Evolutionary conservation across 2,113 vertebrate species (phyloP).

Genomic region (Gobiocypris rarus): DNA sequence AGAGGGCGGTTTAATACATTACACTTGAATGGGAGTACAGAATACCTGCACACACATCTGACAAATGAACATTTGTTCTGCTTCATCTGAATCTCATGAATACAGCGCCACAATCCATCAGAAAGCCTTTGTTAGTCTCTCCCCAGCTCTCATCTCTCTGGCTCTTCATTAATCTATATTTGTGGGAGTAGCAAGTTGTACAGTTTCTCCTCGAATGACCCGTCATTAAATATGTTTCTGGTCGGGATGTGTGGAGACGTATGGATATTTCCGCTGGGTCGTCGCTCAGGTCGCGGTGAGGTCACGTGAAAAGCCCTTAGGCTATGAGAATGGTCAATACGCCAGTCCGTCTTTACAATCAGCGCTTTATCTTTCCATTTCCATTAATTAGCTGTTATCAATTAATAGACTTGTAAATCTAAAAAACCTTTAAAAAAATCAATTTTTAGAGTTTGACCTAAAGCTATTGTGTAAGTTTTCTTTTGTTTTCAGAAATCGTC

Average conservation of each 20-base stretch:
- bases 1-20: conserved; percentile 48
- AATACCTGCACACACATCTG: conserved; percentile 56
- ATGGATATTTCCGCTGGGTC: conserved; percentile 58
- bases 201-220: not conserved
- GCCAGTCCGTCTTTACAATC: conserved; percentile 66
- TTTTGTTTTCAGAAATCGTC: conserved; percentile 31
- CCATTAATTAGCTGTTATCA: conserved; percentile 87
- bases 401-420: conserved; percentile 81
- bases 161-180: conserved; percentile 50
- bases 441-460: conserved; percentile 18
- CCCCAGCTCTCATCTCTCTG: conserved; percentile 22
- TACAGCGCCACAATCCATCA: conserved; percentile 46
- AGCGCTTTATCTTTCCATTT: conserved; percentile 79
- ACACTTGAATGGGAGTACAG: conserved; percentile 56
- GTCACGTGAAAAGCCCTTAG: conserved; percentile 75
- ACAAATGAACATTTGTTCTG: conserved; percentile 63
- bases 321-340: conserved; percentile 67
- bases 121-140: conserved; percentile 54
- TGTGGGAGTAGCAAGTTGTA: conserved; percentile 10
- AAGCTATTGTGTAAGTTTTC: not conserved
- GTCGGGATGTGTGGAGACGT: no score
- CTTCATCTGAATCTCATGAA: conserved; percentile 58
- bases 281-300: conserved; percentile 76
- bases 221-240: conserved; percentile 36
- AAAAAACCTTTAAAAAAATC: conserved; percentile 43